phyloP scores from a whole-genome alignment of 2,888 invertebrate species.

The Blomia tropicalis region DNA sequence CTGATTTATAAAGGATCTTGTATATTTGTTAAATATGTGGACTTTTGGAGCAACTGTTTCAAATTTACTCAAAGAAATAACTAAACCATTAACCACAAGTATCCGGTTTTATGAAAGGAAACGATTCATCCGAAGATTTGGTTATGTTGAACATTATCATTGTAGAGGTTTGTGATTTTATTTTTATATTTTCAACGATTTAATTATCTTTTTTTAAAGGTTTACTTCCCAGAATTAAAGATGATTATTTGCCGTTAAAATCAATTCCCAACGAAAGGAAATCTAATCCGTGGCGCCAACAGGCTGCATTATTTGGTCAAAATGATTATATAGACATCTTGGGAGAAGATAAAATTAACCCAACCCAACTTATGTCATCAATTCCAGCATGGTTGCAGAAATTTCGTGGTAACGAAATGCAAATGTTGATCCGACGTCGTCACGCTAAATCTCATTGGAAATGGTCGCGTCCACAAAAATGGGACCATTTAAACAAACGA shows the following conservation, averaged over 20 bases:
- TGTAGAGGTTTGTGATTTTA: constrained; percentile 23
- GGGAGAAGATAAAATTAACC: constrained; percentile 57
- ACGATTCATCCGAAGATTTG: constrained; percentile 27
- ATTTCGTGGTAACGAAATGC: constrained; percentile 38
- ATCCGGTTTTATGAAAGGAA: constrained; percentile 19
- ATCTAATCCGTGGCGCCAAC: constrained; percentile 55
- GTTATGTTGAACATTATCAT: constrained; percentile 26
- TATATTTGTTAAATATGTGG: too few relatives aligned
- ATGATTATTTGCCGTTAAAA: constrained; percentile 37
- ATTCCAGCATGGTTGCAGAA: constrained; percentile 80
- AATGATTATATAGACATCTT: constrained; percentile 91
- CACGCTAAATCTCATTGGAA: constrained; percentile 42
- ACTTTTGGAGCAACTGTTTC: too few relatives aligned
- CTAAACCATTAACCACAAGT: not conserved
- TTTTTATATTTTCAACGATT: not conserved
- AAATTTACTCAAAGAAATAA: too few relatives aligned
- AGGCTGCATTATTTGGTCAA: constrained; percentile 71
- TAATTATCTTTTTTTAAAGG: constrained; percentile 38
- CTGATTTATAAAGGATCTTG: too few relatives aligned
- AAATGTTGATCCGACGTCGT: constrained; percentile 49
- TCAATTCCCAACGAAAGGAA: constrained; percentile 54
- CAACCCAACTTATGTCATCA: constrained; percentile 63
- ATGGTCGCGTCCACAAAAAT: constrained; percentile 53
- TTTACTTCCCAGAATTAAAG: constrained; percentile 48
- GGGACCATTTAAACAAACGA: constrained; percentile 55